phyloP scores from a whole-genome alignment of 2,113 vertebrate species.

The Scomber colias region DNA sequence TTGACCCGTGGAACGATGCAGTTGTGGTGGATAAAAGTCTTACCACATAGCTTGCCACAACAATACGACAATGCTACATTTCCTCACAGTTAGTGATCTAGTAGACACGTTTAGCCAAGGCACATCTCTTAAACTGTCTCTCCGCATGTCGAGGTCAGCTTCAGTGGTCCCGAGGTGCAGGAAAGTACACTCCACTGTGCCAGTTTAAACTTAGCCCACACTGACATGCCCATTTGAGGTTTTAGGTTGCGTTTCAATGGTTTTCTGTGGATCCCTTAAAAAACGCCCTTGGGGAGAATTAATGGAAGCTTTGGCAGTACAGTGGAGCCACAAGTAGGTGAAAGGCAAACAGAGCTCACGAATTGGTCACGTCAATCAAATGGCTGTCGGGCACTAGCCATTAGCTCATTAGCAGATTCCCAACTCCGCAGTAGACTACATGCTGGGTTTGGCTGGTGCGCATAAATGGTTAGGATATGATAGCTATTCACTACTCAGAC shows the following conservation, averaged over 20 bases:
- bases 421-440: constrained; percentile 38
- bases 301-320: constrained; percentile 73
- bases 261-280: constrained; percentile 73
- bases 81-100: constrained; percentile 57
- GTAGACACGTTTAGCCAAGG: constrained; percentile 60
- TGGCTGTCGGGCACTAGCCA: constrained; percentile 50
- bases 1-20: constrained; percentile 54
- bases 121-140: constrained; percentile 65
- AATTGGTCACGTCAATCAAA: constrained; percentile 71
- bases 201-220: constrained; percentile 80
- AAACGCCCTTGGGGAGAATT: constrained; percentile 71
- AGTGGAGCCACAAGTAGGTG: constrained; percentile 76
- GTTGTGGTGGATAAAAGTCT: constrained; percentile 51
- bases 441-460: constrained; percentile 51
- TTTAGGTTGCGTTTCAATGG: constrained; percentile 77
- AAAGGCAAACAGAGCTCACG: constrained; percentile 69
- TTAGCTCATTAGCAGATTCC: constrained; percentile 68
- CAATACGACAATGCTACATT: constrained; percentile 76
- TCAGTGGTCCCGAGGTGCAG: constrained; percentile 66
- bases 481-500: constrained; percentile 33
- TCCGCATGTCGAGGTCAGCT: constrained; percentile 71
- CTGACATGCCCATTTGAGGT: constrained; percentile 80
- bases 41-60: constrained; percentile 69
- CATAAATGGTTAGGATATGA: constrained; percentile 42
- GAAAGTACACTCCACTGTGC: constrained; percentile 70